phyloP scores from a whole-genome alignment of 2,113 vertebrate genomes.

The Sigmodon hispidus region DNA sequence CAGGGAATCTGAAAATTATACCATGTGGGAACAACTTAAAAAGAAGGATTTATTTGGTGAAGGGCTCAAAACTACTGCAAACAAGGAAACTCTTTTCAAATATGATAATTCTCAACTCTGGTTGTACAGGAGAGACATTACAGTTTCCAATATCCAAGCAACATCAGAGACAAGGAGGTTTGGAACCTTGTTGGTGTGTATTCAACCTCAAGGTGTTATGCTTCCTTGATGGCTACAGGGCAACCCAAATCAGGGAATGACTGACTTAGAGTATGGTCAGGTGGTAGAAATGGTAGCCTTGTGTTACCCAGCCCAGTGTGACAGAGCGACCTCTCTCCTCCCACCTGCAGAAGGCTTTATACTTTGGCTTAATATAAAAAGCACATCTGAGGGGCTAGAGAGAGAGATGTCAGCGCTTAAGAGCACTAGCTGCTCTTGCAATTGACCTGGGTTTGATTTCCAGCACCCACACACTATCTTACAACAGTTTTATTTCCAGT shows the following conservation, averaged over 20 bases:
- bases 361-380: background rate
- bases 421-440: background rate
- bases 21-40: background rate
- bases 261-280: background rate
- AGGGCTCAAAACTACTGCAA: background rate
- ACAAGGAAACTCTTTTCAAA: background rate
- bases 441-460: background rate
- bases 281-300: background rate
- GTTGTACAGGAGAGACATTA: background rate
- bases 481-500: background rate
- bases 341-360: background rate
- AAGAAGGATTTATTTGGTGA: slow-evolving; percentile 6
- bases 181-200: background rate
- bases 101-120: background rate
- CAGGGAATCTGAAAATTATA: background rate
- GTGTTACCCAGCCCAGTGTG: background rate
- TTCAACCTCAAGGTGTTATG: background rate
- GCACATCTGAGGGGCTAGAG: background rate
- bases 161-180: background rate
- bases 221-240: background rate
- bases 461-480: background rate
- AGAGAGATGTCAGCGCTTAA: background rate
- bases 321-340: background rate
- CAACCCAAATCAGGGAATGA: background rate
- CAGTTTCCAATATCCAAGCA: background rate